These are phyloP conservation scores for Anthopleura xanthogrammica DNA, from an alignment of 92 coral and sea anemone genomes.

Conservation along the genomic window DNA sequence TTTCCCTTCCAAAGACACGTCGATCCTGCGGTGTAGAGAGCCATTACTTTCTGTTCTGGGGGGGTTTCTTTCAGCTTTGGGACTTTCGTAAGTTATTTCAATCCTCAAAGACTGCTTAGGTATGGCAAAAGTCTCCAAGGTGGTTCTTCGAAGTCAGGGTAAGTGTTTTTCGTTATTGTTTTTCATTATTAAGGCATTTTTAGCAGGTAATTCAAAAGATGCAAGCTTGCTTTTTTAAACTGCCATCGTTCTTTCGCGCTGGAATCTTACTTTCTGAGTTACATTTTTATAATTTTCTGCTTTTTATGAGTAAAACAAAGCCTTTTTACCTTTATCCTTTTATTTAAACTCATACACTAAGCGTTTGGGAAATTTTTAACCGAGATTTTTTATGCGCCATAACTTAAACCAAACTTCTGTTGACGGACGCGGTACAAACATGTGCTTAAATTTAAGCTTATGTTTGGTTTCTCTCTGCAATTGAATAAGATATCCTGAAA, in stretches of 20 bases:
- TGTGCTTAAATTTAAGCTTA: too few species aligned
- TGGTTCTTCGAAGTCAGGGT: not conserved
- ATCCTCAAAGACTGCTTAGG: not conserved
- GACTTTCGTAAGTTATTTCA: not conserved
- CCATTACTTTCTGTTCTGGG: not conserved
- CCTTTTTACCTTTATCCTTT: not conserved
- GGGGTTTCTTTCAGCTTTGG: not conserved
- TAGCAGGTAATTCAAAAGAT: not conserved
- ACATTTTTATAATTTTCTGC: not conserved
- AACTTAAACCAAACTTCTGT: too few species aligned
- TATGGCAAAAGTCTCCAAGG: not conserved
- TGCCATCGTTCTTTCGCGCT: not conserved
- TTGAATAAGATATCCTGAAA: too few species aligned
- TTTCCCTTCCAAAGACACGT: conserved; percentile 16
- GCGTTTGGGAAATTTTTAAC: too few species aligned
- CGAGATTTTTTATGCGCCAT: too few species aligned
- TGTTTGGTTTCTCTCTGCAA: too few species aligned
- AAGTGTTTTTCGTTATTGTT: not conserved
- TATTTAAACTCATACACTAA: too few species aligned
- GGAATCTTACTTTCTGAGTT: not conserved
- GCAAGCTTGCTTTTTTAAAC: not conserved
- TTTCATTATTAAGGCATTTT: not conserved
- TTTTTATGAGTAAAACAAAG: not conserved
- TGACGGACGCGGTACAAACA: too few species aligned
- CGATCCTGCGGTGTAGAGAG: not conserved